Percentiles rank a stretch among this genome's conserved stretches.
phyloP scores from a whole-genome alignment of 2,888 invertebrate species.

The Platycheirus rosarum region DNA sequence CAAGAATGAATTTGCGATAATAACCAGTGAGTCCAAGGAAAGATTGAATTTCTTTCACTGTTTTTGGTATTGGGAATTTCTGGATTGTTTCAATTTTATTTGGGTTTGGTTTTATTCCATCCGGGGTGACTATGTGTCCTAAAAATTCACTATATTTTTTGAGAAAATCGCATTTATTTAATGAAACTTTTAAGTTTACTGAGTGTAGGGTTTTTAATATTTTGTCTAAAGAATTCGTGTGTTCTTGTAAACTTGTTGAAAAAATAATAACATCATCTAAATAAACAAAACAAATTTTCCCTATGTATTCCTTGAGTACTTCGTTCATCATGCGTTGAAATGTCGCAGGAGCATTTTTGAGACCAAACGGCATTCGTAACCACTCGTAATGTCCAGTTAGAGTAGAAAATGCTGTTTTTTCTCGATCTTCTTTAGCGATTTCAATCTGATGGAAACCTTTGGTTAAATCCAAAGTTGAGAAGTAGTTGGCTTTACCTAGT shows the following conservation, averaged over 20 bases:
- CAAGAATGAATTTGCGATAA: too few species aligned
- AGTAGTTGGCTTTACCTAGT: background rate
- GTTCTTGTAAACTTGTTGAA: background rate
- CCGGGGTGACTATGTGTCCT: too few species aligned
- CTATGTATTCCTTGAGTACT: background rate
- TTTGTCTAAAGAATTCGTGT: too few species aligned
- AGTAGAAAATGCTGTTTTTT: slow-evolving; percentile 57
- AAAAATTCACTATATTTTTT: too few species aligned
- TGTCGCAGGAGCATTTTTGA: slow-evolving; percentile 65
- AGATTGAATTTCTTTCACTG: too few species aligned
- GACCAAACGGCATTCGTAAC: slow-evolving; percentile 29
- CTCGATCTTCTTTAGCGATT: slow-evolving; percentile 34
- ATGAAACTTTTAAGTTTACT: too few species aligned
- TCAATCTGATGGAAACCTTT: slow-evolving; percentile 51
- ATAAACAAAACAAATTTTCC: slow-evolving; percentile 71
- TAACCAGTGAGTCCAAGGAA: too few species aligned
- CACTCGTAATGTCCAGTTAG: slow-evolving; percentile 12
- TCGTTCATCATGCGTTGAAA: slow-evolving; percentile 78
- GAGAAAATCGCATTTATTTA: too few species aligned
- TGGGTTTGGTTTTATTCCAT: too few species aligned
- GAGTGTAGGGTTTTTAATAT: too few species aligned
- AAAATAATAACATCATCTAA: slow-evolving; percentile 12
- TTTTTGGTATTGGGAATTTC: too few species aligned
- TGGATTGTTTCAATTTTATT: too few species aligned
- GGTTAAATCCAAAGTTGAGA: background rate